Evolutionary conservation across 92 coral and sea anemone genomes (phyloP), one percentile per base, ranked within the genome.

Genomic region (Parazoanthus darwini): DNA sequence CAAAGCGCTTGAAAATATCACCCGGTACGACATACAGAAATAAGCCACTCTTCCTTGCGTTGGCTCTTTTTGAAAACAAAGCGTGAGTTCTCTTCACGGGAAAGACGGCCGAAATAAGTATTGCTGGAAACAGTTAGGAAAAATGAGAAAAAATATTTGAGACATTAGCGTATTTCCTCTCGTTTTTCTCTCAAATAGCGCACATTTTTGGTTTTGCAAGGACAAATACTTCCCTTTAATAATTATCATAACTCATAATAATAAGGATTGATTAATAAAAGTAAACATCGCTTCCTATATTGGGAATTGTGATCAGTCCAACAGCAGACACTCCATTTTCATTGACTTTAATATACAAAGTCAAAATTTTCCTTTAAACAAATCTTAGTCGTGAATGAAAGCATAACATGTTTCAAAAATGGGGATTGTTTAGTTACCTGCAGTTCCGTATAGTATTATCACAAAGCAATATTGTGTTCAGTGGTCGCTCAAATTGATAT

Each of bases 401-500:
- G 18, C 37, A 70, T 5, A 68, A 10, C 86, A 25, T 82, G 42
- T 3, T 7, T 10, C 8, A 54, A 44, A 38, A 22, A 25, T 8
- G 9, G 13, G 44, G 46, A 22, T 16, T 8, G 5, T 58, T 15
- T 78, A 14, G 16, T 6, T 44, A 26, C 59, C 0, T 80, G 42
- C 7, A 42, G 59, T 50, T 42, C 48, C 36, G 67, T 15, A 36
- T 29, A 84, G 75, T 84, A 43, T 84, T 84, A 38, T 68, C 48
- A 38, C 59, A 84, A 71, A 71, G 56, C 68, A 84, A 50, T 63
- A 54, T 20, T 66, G 74, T 83, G 86, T 42, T n/a, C n/a, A n/a
- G n/a, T 44, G 77, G 44, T 33, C 75, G 48, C 36, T 66, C 87
- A 70, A 72, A 29, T 83, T 38, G 79, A 84, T 84, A 84, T 72